Conservation (phyloP, 1,140 invertebrate species). For the Hypothenemus hampei region DNA sequence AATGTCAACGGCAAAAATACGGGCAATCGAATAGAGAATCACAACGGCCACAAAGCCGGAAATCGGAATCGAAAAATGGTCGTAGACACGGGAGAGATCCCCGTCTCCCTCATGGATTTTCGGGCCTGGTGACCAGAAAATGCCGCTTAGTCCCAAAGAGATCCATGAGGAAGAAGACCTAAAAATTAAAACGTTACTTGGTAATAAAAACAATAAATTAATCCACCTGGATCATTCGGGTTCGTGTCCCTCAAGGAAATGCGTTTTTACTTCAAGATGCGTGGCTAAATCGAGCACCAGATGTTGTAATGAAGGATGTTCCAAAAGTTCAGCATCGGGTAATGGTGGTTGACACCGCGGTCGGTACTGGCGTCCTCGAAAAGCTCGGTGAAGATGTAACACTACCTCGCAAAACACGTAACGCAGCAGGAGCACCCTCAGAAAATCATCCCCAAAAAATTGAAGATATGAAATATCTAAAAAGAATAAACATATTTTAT, state of each 20-base stretch:
- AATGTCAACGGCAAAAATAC: slow-evolving; percentile 21
- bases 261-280: slow-evolving; percentile 72
- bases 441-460: slow-evolving; percentile 93
- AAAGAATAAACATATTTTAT: too few relatives aligned
- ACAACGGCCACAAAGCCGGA: slow-evolving; percentile 24
- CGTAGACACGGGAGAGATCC: slow-evolving; percentile 7
- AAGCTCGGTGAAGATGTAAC: slow-evolving; percentile 76
- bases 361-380: slow-evolving; percentile 74
- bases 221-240: slow-evolving; percentile 60
- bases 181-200: neutral
- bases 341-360: slow-evolving; percentile 80
- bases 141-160: slow-evolving; percentile 34
- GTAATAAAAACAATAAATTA: neutral
- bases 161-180: slow-evolving; percentile 43
- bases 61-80: slow-evolving; percentile 11
- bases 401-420: slow-evolving; percentile 92
- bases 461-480: slow-evolving; percentile 62
- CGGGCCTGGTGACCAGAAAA: slow-evolving; percentile 22
- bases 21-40: slow-evolving; percentile 26
- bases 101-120: slow-evolving; percentile 38
- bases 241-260: slow-evolving; percentile 67
- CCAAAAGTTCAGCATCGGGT: slow-evolving; percentile 84
- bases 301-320: slow-evolving; percentile 76
- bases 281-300: slow-evolving; percentile 77
- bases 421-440: slow-evolving; percentile 78